A percentile compares a stretch with the other conserved stretches of the same genome.
These are phyloP conservation scores for Coenonympha glycerion DNA, from an alignment of 2,888 invertebrate genomes.

Conservation along the genomic window DNA sequence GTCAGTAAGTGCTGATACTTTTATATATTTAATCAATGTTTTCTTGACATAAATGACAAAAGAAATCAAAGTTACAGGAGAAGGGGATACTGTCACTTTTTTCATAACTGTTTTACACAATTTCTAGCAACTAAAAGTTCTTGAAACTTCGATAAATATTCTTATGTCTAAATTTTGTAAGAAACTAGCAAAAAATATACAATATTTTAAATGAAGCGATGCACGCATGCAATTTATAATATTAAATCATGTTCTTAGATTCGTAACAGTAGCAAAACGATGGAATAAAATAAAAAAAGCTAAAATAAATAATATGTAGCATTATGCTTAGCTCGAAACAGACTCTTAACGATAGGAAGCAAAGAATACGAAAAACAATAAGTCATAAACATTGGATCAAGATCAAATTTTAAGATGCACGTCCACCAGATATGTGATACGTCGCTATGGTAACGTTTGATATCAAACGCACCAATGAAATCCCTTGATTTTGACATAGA, in stretches of 20 bases:
- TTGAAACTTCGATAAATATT: not conserved
- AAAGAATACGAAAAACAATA: slow-evolving; percentile 11
- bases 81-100: too few species aligned
- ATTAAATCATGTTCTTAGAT: not conserved
- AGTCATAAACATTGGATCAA: too few species aligned
- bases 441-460: too few species aligned
- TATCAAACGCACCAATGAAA: too few species aligned
- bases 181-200: not conserved
- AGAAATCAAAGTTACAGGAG: too few species aligned
- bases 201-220: slow-evolving; percentile 23
- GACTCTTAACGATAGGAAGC: slow-evolving; percentile 15
- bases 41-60: too few species aligned
- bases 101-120: too few species aligned
- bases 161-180: not conserved
- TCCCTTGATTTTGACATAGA: too few species aligned
- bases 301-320: not conserved
- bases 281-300: slow-evolving; percentile 12
- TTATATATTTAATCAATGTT: too few species aligned
- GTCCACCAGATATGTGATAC: too few species aligned
- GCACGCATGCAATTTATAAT: slow-evolving; percentile 25
- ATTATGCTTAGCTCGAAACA: not conserved
- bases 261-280: not conserved
- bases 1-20: too few species aligned
- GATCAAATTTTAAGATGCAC: too few species aligned
- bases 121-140: not conserved